Base-by-base conservation (phyloP, 2,888 invertebrate genomes). In the Drosophila rubida region DNA sequence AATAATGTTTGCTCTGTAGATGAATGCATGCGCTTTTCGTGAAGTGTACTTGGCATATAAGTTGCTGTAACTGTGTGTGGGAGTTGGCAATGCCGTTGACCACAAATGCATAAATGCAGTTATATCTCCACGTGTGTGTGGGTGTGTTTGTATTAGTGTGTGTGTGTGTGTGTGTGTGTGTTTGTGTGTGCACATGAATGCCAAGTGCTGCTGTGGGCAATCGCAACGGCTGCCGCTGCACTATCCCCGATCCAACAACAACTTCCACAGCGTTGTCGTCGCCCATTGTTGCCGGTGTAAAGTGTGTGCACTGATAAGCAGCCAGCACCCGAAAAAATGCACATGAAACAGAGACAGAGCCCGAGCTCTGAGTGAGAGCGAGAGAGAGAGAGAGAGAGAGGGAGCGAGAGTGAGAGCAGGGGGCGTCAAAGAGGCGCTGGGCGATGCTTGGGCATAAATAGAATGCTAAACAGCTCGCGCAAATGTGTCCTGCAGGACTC, bases 251-350 rank as follows among this genome's bases (percentile, higher is more conserved):
- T 19, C 30, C 8, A 11, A 14, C 7, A n/a, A 2, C 25, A 5
- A 49, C 11, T 16, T 16, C 27, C 45, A 16, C 45, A 27, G 9
- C 41, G 41, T 39, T 19, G 57, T 6, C 39, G 41, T 6, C 39
- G 41, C 41, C 48, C 54, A 51, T 70, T 75, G 71, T 78, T 71
- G 72, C 48, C 57, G 70, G 74, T 69, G 72, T 76, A 76, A 77
- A 77, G 75, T 78, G 78, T 62, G 75, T 70, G 75, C 69, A 61
- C 72, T 75, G 77, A 77, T 77, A 77, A 77, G 75, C 71, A 67
- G 60, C 46, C 76, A 61, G 58, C 63, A 69, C 41, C 77, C 65
- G 32, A 68, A 72, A 71, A 77, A 65, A 66, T 45, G 35, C 11
- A 13, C 39, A 32, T 30, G 39, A 25, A 25, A 25, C 25, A 25